Evolutionary conservation across 2,888 invertebrate species (phyloP).

Genomic region (Hipparchia sbordonii): DNA sequence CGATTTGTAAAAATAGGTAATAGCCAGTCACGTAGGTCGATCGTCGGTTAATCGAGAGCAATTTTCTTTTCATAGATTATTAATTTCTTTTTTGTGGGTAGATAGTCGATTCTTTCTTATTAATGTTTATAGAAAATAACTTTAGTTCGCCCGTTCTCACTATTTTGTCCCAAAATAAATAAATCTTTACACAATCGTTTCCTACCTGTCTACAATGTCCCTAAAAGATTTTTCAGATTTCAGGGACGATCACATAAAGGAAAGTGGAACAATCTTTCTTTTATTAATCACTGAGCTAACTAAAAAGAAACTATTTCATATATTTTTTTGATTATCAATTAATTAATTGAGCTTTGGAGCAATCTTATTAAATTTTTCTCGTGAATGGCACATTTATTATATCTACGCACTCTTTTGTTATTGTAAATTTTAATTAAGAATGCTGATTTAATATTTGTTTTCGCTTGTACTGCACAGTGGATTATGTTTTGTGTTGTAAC

Average conservation of each 20-base stretch:
- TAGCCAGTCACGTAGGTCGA: background rate
- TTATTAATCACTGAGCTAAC: background rate
- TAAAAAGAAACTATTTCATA: too few relatives aligned
- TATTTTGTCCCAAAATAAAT: too few relatives aligned
- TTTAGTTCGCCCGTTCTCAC: too few relatives aligned
- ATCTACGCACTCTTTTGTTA: background rate
- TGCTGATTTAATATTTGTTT: slow-evolving; percentile 23
- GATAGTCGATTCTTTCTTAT: background rate
- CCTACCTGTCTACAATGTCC: background rate
- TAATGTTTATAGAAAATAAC: too few relatives aligned
- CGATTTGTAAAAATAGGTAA: background rate
- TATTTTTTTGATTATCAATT: too few relatives aligned
- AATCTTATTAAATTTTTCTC: background rate
- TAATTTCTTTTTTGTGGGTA: background rate
- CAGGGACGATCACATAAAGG: background rate
- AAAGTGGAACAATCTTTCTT: background rate
- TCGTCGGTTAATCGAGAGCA: too few relatives aligned
- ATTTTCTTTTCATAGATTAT: background rate
- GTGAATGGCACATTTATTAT: background rate
- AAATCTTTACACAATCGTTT: background rate
- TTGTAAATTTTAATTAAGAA: slow-evolving; percentile 19
- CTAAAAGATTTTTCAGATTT: background rate
- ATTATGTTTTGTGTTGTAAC: slow-evolving; percentile 70
- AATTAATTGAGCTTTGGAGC: too few relatives aligned
- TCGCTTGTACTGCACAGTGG: slow-evolving; percentile 45